Base-by-base conservation (phyloP, 2,888 invertebrate genomes). In the Agrotis ipsilon region DNA sequence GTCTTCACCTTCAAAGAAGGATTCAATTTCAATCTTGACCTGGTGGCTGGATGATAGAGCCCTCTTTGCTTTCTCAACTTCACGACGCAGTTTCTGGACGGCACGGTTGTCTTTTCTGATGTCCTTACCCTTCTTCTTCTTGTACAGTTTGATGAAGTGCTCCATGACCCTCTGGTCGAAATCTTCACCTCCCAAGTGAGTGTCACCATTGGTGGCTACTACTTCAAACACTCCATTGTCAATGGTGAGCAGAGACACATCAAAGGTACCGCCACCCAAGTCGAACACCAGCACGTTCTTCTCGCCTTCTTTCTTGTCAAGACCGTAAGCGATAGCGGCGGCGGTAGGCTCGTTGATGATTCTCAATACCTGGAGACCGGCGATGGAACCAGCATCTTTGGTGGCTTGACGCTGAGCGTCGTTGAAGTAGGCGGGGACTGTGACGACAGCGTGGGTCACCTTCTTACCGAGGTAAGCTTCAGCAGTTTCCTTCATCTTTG, bases 321-420 rank as follows among this genome's bases (percentile, higher is more conserved):
- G 97, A 91, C 99, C 99, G 89, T 99, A 99, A 68, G 99, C 99
- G 92, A 99, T 99, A 77, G 99, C 99, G 62, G 99, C 99, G 18
- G 99, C 99, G 2, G 99, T 99, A 4, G 99, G 99, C 94, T 99
- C 99, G 92, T 99, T 99, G 92, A 99, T 99, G 91, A 99, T 99
- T 92, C 99, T 97, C 98, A 99, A 98, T 4, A 99, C 99, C 81
- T 97, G 97, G 66, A 99, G 97, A 67, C 99, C 98, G 85, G 99
- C 98, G 92, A 99, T 99, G 62, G 97, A 97, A 86, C 99, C 99
- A 83, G 99, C 99, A 95, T 99, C 99, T 92, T 99, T 99, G 69
- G 99, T 99, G 43, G 99, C 99, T 94, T 99, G 99, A 96, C 99
- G 98, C 95, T 99, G 99, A 80, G 99, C 99, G 94, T 99, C 99